Evolutionary conservation across 2,113 vertebrate genomes (phyloP), one percentile per base, ranked within the genome.

Genomic region (Dendrocopos noguchii): DNA sequence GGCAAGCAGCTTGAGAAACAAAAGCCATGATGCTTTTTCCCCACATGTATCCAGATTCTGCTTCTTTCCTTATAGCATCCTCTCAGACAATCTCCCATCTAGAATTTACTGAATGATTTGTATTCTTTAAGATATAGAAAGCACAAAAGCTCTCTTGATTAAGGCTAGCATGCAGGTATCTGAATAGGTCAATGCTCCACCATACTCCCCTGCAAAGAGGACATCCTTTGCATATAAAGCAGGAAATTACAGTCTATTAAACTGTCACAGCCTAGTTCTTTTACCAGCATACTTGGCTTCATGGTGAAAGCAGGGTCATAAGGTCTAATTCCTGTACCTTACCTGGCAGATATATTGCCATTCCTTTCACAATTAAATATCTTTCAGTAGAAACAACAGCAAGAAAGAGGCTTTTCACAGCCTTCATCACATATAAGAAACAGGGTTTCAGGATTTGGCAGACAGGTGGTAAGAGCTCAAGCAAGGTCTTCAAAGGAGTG

Each of bases 381-480:
- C 46, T 77, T 21, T n/a, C 2, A 63, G 27, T 22, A 84, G 29
- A 27, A 12, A 34, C 0, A 0, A 65, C 0, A 53, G 3, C 31
- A 76, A 67, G 15, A 55, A 77, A 44, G 39, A 65, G 21, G 22
- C 2, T 80, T 85, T 83, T 63, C 73, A 50, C 7, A 50, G 20
- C 9, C 25, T 27, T 66, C 73, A 59, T 10, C 9, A 34, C 46
- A 11, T 22, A 65, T 5, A 12, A 83, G 34, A 86, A 90, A 76
- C 2, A 44, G 4, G 6, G 18, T 5, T 57, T 80, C 59, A 61
- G 22, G 59, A 31, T 44, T 44, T 71, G 24, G 34, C 50, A 73
- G 17, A 60, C 0, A 46, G 20, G 39, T 57, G 12, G 39, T 7
- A 52, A 57, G 73, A 83, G 18, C 34, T 84, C 36, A 60, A 79